Evolutionary conservation across 2,113 vertebrate genomes (phyloP).

Genomic region (Catharus minimus): DNA sequence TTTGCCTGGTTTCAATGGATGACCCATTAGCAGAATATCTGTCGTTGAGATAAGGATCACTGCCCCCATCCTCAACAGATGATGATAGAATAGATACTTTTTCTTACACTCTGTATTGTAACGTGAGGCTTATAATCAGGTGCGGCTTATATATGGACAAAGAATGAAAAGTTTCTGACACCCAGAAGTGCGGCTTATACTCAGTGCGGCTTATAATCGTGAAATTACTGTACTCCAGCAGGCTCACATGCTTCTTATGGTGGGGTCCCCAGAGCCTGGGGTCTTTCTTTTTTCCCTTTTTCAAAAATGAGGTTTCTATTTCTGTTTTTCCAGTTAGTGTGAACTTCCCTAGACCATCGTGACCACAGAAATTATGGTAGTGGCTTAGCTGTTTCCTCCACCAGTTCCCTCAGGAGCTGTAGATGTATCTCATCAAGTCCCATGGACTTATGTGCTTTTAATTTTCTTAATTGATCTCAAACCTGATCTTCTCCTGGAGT

Average conservation of each 20-base stretch:
- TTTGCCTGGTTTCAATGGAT: too few species aligned
- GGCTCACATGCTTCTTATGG: neutral
- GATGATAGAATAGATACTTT: too few species aligned
- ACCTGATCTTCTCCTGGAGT: neutral
- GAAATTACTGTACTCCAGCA: neutral
- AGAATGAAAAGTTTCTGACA: too few species aligned
- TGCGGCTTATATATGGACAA: too few species aligned
- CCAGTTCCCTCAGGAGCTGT: neutral
- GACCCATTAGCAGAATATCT: too few species aligned
- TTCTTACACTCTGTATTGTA: too few species aligned
- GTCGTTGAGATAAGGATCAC: too few species aligned
- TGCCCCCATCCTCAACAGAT: too few species aligned
- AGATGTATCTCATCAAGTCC: neutral
- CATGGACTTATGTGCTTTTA: neutral
- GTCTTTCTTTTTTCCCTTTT: neutral
- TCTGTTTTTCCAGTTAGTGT: neutral
- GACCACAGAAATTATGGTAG: neutral
- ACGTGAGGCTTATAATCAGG: too few species aligned
- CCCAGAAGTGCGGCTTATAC: too few species aligned
- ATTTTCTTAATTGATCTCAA: neutral
- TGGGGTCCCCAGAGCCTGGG: neutral
- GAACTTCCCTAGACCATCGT: neutral
- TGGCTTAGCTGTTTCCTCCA: rapidly evolving
- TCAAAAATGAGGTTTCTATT: neutral
- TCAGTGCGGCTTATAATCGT: too few species aligned